Percentiles rank a stretch among this genome's conserved stretches.
Conservation (phyloP, 2,113 vertebrate genomes). For the Larimichthys crocea region DNA sequence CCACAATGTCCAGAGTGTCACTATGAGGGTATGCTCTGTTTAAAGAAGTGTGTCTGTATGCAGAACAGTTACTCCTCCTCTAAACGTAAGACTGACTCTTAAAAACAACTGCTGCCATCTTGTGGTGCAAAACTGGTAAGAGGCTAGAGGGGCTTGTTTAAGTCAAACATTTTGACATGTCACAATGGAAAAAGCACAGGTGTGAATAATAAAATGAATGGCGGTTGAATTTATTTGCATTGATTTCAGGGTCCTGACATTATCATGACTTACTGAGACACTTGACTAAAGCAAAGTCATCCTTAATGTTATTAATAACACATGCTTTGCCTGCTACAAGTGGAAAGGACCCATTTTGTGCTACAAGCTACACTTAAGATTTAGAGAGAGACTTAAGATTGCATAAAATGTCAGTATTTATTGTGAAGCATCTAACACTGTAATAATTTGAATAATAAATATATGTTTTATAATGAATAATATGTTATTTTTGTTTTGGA, state of each 20-base stretch:
- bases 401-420: background rate
- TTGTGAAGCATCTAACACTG: background rate
- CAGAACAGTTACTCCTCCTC: background rate
- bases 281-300: too few relatives aligned
- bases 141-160: background rate
- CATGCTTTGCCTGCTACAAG: too few relatives aligned
- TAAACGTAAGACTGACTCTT: background rate
- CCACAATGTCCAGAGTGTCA: background rate
- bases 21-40: background rate
- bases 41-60: background rate
- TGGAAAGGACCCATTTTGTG: too few relatives aligned
- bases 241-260: too few relatives aligned
- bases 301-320: too few relatives aligned
- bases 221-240: background rate
- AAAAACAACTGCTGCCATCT: slow-evolving; percentile 57
- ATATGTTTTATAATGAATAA: too few relatives aligned
- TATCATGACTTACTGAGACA: too few relatives aligned
- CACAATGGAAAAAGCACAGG: too few relatives aligned
- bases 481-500: too few relatives aligned
- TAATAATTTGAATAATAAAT: too few relatives aligned
- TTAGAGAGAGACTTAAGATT: too few relatives aligned
- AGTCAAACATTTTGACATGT: background rate
- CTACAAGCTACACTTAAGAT: background rate
- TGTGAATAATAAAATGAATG: background rate
- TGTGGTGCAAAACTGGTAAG: slow-evolving; percentile 14